Base-by-base conservation (phyloP, 2,797 vertebrate species). In the Clarias fuscus region DNA sequence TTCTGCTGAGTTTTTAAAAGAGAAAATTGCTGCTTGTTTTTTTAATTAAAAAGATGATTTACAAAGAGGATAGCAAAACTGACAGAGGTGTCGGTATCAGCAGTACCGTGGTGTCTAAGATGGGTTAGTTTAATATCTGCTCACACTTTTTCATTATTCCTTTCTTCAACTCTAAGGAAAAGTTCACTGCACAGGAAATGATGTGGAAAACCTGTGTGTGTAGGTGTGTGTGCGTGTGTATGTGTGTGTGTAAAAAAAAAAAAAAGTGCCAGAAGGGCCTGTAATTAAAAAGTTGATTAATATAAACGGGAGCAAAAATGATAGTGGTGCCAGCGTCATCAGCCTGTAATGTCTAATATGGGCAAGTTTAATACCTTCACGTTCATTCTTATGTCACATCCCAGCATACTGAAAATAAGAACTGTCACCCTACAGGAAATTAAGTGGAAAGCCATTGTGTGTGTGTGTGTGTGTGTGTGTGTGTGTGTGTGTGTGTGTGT, bases 31-130 rank as follows among this genome's bases (percentile, higher is more conserved):
- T 59, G 70, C 43, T n/a, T 70, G 58, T 83, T 83, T 89, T 71
- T 91, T 71, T 91, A 86, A 88, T 89, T 86, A 89, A 82, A 76
- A 72, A 37, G 65, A 87, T 84, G 86, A 88, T 91, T 89, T 86
- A 87, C 84, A 86, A 30, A 77, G 77, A 79, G 83, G 84, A 84
- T 65, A 59, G 86, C 53, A 78, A 40, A 70, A 37, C 59, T 86
- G 87, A 79, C 86, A 88, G 76, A 85, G 75, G 43, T 83, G 88
- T n/a, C 56, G 64, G 80, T 89, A 40, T 87, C 83, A 84, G 88
- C 85, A 85, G 75, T 59, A 59, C 33, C 80, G 77, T n/a, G 65
- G 33, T 80, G 73, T 86, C 70, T 85, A 67, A 70, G 67, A 53
- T 33, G n/a, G 70, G 37, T 24, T 58, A 48, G n/a, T 62, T 78